phyloP scores from a whole-genome alignment of 2,888 invertebrate genomes.

The Laspeyria flexula region DNA sequence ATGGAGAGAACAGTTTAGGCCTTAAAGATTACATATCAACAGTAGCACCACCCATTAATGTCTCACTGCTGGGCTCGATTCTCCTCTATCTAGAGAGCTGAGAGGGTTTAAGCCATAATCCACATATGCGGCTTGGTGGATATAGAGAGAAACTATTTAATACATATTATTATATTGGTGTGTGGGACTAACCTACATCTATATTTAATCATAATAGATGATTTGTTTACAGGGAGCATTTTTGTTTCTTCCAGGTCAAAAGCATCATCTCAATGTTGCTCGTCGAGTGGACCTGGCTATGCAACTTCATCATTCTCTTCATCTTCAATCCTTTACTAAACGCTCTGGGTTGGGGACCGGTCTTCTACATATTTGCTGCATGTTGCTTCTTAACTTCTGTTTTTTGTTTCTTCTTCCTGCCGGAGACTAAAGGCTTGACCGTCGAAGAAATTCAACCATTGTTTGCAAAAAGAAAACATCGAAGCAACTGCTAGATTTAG shows the following conservation, averaged over 20 bases:
- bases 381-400: conserved; percentile 49
- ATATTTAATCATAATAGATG: too few relatives aligned
- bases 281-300: conserved; percentile 62
- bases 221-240: too few relatives aligned
- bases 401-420: conserved; percentile 51
- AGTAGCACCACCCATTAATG: too few relatives aligned
- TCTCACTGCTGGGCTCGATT: too few relatives aligned
- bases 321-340: conserved; percentile 57
- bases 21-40: too few relatives aligned
- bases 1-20: too few relatives aligned
- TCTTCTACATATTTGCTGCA: conserved; percentile 63
- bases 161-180: too few relatives aligned
- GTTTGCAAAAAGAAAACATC: conserved; percentile 35
- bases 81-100: too few relatives aligned
- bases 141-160: too few relatives aligned
- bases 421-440: conserved; percentile 65
- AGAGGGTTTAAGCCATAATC: too few relatives aligned
- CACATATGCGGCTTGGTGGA: too few relatives aligned
- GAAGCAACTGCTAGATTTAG: neutral
- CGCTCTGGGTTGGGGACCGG: conserved; percentile 52
- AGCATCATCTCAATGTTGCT: conserved; percentile 59
- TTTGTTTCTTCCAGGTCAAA: conserved; percentile 60
- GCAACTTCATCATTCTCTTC: conserved; percentile 60
- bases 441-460: conserved; percentile 61
- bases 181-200: too few relatives aligned